Base-by-base conservation (phyloP, 2,888 invertebrate genomes). In the Lepidonotus clava region DNA sequence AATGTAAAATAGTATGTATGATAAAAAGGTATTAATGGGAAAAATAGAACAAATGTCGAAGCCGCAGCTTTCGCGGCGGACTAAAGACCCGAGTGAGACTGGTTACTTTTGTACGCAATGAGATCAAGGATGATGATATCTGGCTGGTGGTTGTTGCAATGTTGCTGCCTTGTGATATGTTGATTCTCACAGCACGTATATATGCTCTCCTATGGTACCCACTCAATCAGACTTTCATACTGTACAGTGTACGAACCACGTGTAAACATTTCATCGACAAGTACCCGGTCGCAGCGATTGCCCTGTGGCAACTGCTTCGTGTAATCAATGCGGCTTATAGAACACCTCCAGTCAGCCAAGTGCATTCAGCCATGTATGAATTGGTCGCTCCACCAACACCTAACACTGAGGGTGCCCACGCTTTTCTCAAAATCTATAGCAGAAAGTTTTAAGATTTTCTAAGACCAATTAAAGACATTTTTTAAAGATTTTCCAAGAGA, bases 131-230 rank as follows among this genome's bases (percentile, higher is more conserved):
- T 36, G 5, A 71, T 36, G 24, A 36, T 71, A 71, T 36, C 38
- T 71, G 38, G 34, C 71, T 71, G 71, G 71, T 71, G 38, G 71
- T 71, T 71, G 71, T 71, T 41, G 51, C 80, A 46, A 80, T 80
- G 80, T 34, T 80, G 80, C 80, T 80, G 80, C 80, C 80, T 80
- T 80, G 46, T 80, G 80, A 80, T 80, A 80, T 80, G 80, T 80
- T 80, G 46, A 80, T 36, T 18, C 71, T 38, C 14, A 71, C 36
- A 34, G 38, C 71, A 71, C 71, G n/a, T n/a, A n/a, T 18, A 71
- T 71, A 71, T 38, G 71, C 36, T 34, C 38, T 71, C 61, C 24
- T 61, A 61, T 61, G 61, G 61, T 61, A 61, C 61, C 28, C 61
- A 61, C 61, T n/a, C 71, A 71, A 71, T 36, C 71, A 71, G 71